Evolutionary conservation across 2,888 invertebrate genomes (phyloP), one percentile per base, ranked within the genome.

Genomic region (Plemyria rubiginata): DNA sequence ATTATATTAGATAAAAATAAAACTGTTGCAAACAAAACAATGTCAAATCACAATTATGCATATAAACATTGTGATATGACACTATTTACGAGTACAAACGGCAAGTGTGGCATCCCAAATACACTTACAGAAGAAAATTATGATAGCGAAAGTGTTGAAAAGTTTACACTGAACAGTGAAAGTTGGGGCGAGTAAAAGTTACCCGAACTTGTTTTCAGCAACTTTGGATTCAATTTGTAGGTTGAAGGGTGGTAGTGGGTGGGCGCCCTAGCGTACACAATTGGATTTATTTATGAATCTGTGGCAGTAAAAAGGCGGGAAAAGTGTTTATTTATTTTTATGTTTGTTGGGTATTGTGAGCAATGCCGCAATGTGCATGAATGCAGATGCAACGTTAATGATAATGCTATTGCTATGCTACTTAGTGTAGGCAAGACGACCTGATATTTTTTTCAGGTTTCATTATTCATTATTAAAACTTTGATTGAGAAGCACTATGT

Each of bases 221-320:
- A 91, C 85, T 90, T 89, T 81, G 80, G 79, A 86, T 88, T 86
- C 88, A 85, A 88, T 90, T 86, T 82, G 81, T 79, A 68, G 83
- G 84, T 77, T 71, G 77, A 16, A 9, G 43, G 43, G 36, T 38
- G 36, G 74, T 41, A 57, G 71, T 64, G 68, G 74, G 75, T 73
- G 16, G 45, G 74, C 70, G 60, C 64, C 74, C 67, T 69, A 70
- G 62, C 76, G 69, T 58, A 73, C 72, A 79, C 81, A 81, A 78
- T 77, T 73, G 70, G 72, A 22, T 57, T 78, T 78, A 80, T 76
- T 84, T 79, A 77, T 75, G 78, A 76, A 68, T 74, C 70, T 72
- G 71, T 66, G 72, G 74, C 70, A 9, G 51, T 67, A 70, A 72
- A 75, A 75, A 71, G 73, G 65, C 76, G 76, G 73, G 74, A 75